These are phyloP conservation scores for Haliclystus octoradiatus DNA, from an alignment of 30 jellyfish, hydroid and myxozoan genomes.

Conservation along the genomic window DNA sequence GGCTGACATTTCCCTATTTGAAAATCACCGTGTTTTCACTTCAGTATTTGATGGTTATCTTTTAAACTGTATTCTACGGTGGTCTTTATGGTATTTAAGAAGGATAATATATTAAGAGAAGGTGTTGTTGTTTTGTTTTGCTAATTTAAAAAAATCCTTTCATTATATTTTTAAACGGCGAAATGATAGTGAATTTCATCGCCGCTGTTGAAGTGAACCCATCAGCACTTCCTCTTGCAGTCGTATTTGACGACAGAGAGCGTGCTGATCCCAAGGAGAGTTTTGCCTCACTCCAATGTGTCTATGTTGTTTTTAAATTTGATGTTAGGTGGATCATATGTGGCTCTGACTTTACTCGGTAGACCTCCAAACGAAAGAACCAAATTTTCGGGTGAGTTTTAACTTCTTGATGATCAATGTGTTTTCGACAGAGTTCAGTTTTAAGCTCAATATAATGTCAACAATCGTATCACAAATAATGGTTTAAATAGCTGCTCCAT, in stretches of 20 bases:
- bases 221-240: neutral
- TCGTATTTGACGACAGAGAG: too few species aligned
- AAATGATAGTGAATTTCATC: too few species aligned
- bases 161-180: too few species aligned
- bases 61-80: too few species aligned
- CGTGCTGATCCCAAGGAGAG: too few species aligned
- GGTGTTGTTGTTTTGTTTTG: neutral
- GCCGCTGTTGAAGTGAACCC: neutral
- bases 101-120: neutral
- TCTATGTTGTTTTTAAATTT: constrained; percentile 1
- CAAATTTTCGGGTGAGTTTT: neutral
- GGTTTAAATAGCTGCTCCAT: neutral
- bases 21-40: neutral
- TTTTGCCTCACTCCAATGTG: neutral
- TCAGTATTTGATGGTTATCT: too few species aligned
- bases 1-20: neutral
- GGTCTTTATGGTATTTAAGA: too few species aligned
- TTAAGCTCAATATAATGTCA: neutral
- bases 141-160: neutral
- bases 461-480: neutral
- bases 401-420: too few species aligned
- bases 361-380: constrained; percentile 5
- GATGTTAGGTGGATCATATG: constrained; percentile 79
- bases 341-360: constrained; percentile 89
- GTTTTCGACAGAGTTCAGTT: too few species aligned